A percentile compares a stretch with the other conserved stretches of the same genome.
phyloP scores from a whole-genome alignment of 2,888 invertebrate genomes.

The Calliscelio sp. region DNA sequence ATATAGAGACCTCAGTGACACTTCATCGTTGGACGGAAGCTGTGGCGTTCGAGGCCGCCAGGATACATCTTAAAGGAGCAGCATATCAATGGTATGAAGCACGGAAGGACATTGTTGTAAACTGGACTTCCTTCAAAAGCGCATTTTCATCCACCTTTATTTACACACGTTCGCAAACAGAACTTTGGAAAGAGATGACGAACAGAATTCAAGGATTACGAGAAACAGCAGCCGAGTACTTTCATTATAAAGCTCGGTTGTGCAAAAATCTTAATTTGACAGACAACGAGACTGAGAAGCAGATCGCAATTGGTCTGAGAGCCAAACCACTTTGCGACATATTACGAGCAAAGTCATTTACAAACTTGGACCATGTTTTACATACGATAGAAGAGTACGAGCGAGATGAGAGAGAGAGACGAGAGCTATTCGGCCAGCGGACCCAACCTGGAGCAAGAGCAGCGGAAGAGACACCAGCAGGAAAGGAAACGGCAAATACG shows the following conservation, averaged over 20 bases:
- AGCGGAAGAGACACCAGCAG: too few relatives aligned
- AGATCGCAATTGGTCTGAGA: too few relatives aligned
- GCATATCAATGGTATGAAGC: slow-evolving; percentile 24
- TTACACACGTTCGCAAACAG: slow-evolving; percentile 1
- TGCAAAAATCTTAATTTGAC: background rate
- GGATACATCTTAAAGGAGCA: slow-evolving; percentile 24
- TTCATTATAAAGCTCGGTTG: slow-evolving; percentile 31
- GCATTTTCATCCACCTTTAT: slow-evolving; percentile 2
- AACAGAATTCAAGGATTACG: background rate
- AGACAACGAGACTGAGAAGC: too few relatives aligned
- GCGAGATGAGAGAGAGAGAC: too few relatives aligned
- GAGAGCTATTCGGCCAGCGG: too few relatives aligned
- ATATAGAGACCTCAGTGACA: background rate
- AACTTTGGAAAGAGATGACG: slow-evolving; percentile 31
- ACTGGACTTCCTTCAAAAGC: slow-evolving; percentile 1
- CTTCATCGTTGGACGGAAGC: slow-evolving; percentile 32
- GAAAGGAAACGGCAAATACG: too few relatives aligned
- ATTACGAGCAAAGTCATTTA: too few relatives aligned
- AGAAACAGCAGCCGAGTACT: slow-evolving; percentile 29
- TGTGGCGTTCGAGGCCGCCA: slow-evolving; percentile 39
- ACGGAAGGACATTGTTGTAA: background rate
- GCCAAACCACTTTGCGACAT: too few relatives aligned
- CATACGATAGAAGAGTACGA: too few relatives aligned
- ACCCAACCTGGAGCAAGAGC: too few relatives aligned
- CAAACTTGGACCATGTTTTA: background rate